These are phyloP conservation scores for Coilia nasus DNA, from an alignment of 2,797 vertebrate genomes.

Conservation along the genomic window DNA sequence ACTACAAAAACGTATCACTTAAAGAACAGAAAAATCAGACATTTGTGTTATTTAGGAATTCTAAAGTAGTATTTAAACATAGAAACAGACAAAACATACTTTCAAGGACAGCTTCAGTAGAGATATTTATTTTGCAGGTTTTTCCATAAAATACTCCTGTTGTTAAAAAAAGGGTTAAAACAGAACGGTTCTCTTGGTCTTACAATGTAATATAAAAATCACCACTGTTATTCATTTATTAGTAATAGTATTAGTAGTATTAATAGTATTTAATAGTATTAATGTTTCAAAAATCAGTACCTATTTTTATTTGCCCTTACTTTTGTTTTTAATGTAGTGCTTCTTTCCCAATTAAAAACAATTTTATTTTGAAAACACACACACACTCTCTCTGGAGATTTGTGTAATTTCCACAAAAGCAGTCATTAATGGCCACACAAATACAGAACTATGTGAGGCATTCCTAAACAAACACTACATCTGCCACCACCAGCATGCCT, in stretches of 20 bases:
- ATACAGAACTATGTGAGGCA: constrained; percentile 1
- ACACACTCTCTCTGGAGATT: neutral
- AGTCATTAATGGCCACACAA: neutral
- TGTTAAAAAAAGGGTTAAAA: neutral
- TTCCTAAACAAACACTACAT: constrained; percentile 36
- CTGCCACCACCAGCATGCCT: constrained; percentile 15
- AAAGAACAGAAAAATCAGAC: neutral
- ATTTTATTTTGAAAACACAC: too few relatives aligned
- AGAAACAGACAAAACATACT: neutral
- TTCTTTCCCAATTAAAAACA: too few relatives aligned
- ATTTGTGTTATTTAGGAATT: neutral
- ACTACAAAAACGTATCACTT: neutral
- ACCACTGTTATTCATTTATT: too few relatives aligned
- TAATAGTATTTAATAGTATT: too few relatives aligned
- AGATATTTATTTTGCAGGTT: neutral
- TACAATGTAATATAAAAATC: too few relatives aligned
- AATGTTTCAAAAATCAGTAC: too few relatives aligned
- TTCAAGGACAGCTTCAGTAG: neutral
- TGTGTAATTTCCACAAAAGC: neutral
- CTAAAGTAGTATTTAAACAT: neutral
- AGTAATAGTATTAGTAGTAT: too few relatives aligned
- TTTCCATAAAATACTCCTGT: neutral
- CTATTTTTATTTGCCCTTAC: too few relatives aligned
- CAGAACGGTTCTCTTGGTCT: too few relatives aligned
- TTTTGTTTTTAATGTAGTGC: too few relatives aligned